Conservation (phyloP, 1,140 invertebrate genomes). For the Nautilus pompilius region DNA sequence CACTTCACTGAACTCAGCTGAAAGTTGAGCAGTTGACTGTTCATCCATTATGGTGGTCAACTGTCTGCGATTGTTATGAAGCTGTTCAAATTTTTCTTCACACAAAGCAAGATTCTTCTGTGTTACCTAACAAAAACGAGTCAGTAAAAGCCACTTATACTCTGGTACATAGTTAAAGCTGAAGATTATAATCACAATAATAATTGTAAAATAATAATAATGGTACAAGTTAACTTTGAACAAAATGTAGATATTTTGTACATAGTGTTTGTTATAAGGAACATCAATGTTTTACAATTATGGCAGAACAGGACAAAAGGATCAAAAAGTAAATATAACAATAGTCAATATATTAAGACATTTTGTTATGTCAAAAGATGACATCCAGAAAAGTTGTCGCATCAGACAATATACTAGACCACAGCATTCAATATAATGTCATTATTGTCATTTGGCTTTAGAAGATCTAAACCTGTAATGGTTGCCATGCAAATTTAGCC, state of each 20-base stretch:
- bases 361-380: too few relatives aligned
- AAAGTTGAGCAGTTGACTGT: slow-evolving; percentile 52
- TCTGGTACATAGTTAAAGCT: too few relatives aligned
- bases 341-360: too few relatives aligned
- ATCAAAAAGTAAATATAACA: too few relatives aligned
- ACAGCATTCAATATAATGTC: too few relatives aligned
- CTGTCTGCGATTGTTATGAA: slow-evolving; percentile 66
- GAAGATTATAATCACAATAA: slow-evolving; percentile 63
- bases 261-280: background rate
- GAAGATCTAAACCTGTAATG: too few relatives aligned
- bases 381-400: too few relatives aligned
- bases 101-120: slow-evolving; percentile 60
- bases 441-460: too few relatives aligned
- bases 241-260: background rate
- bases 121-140: slow-evolving; percentile 19
- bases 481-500: too few relatives aligned
- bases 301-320: background rate
- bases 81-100: slow-evolving; percentile 66
- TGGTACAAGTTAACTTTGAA: background rate
- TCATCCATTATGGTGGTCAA: slow-evolving; percentile 68
- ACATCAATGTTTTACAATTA: background rate
- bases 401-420: too few relatives aligned
- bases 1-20: slow-evolving; percentile 62
- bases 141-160: slow-evolving; percentile 2
- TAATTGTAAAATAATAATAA: slow-evolving; percentile 49